Conservation (phyloP, 2,797 vertebrate species). For the Strix occidentalis region DNA sequence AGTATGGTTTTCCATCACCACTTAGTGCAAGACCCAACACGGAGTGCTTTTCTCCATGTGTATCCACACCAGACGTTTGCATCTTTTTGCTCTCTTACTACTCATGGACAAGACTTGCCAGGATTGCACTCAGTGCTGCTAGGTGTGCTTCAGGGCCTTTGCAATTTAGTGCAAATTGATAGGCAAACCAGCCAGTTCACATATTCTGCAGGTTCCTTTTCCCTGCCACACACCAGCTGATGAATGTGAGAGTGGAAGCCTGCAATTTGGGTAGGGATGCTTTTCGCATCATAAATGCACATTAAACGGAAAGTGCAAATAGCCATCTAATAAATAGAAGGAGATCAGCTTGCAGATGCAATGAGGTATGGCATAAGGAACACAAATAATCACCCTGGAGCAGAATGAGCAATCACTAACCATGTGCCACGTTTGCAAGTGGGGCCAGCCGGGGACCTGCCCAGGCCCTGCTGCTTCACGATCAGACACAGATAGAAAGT, state of each 20-base stretch:
- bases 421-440: not conserved
- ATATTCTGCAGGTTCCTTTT: not conserved
- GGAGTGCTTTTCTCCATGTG: not conserved
- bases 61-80: not conserved
- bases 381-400: conserved; percentile 48
- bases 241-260: not conserved
- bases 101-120: not conserved
- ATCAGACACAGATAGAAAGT: not conserved
- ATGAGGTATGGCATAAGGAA: conserved; percentile 50
- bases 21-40: not conserved
- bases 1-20: not conserved
- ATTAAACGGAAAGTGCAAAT: conserved; percentile 46
- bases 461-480: not conserved
- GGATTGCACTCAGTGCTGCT: not conserved
- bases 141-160: not conserved
- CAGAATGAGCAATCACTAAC: not conserved
- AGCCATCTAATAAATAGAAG: conserved; percentile 19
- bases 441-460: not conserved
- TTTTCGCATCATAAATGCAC: conserved; percentile 26
- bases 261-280: not conserved
- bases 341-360: not conserved
- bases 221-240: not conserved
- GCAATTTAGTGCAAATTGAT: not conserved
- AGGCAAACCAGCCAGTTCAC: not conserved
- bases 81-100: not conserved